Percentiles rank a stretch among this genome's conserved stretches.
Conservation (phyloP, 1,140 invertebrate genomes). For the Diachasmimorpha longicaudata region DNA sequence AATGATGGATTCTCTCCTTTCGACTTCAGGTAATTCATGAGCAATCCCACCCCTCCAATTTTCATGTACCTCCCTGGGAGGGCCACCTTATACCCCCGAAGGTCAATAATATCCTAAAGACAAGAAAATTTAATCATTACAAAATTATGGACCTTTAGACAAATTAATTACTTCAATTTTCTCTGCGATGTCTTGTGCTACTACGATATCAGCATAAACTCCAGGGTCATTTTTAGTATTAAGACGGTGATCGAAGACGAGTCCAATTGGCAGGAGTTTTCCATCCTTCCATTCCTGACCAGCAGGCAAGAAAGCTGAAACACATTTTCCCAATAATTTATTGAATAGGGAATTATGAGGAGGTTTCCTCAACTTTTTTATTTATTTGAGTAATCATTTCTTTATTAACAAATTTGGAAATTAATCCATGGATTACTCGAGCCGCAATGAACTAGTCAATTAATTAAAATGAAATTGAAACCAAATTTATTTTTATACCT, state of each 20-base stretch:
- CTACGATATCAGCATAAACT: conserved; percentile 64
- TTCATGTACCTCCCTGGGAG: conserved; percentile 37
- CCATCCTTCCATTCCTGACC: conserved; percentile 50
- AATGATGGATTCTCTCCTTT: conserved; percentile 64
- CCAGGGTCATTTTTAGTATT: conserved; percentile 49
- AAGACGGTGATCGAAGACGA: conserved; percentile 60
- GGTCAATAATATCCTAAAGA: conserved; percentile 58
- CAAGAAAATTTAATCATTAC: neutral
- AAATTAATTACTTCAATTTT: conserved; percentile 37
- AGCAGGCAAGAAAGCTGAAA: conserved; percentile 63
- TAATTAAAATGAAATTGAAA: too few species aligned
- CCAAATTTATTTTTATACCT: conserved; percentile 45
- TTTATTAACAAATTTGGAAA: too few species aligned
- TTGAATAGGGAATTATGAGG: too few species aligned
- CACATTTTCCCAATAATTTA: neutral
- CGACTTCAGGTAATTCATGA: conserved; percentile 54
- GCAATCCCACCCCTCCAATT: conserved; percentile 33
- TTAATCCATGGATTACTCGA: too few species aligned
- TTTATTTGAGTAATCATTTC: too few species aligned
- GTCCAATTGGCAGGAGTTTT: conserved; percentile 57
- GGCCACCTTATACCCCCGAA: conserved; percentile 61
- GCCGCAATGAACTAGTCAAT: too few species aligned
- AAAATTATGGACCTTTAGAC: neutral
- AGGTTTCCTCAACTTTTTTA: too few species aligned
- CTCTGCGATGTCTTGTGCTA: conserved; percentile 52